Base-by-base conservation (phyloP, 1,140 invertebrate genomes). In the Papilio glaucus region DNA sequence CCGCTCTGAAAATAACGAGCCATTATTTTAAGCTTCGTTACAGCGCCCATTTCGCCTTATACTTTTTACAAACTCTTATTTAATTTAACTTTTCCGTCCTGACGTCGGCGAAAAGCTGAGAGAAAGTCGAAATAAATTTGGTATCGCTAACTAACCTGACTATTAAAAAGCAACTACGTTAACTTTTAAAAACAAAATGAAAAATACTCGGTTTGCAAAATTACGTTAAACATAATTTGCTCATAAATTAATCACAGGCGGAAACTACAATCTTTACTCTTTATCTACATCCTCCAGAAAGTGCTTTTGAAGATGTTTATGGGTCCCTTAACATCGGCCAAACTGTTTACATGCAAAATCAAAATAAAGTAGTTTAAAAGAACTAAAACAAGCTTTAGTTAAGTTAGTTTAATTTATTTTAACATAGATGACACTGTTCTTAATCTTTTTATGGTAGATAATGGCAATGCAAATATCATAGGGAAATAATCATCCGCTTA, bases 21-120 rank as follows among this genome's bases (percentile, higher is more conserved):
- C 62, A 65, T 65, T 65, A 65, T 65, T 65, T 65, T 41, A 65
- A 65, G 62, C 62, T 65, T 41, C 62, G 62, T 65, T 65, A 39
- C 37, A 41, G 18, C 10, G 62, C 29, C 37, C 29, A 65, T 65
- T 65, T 41, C 15, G 62, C 62, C 8, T 37, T 38, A 63, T 41
- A 15, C 62, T 39, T 65, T 21, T 65, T 41, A 37, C 18, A 39
- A 65, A 8, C 33, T 39, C 18, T 65, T 65, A 39, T 65, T 65
- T 65, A 65, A 41, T 21, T 65, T 41, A 65, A 41, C 15, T 41
- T 65, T 65, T 41, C 38, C 61, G 26, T 62, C n/a, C 15, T 12
- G 33, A 37, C 37, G 10, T 18, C 8, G 15, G 15, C 33, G 37
- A 41, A 65, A 65, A 65, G 38, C 38, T 24, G 15, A 65, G 12